phyloP scores from a whole-genome alignment of 2,797 vertebrate genomes.

The Anomalospiza imberbis region DNA sequence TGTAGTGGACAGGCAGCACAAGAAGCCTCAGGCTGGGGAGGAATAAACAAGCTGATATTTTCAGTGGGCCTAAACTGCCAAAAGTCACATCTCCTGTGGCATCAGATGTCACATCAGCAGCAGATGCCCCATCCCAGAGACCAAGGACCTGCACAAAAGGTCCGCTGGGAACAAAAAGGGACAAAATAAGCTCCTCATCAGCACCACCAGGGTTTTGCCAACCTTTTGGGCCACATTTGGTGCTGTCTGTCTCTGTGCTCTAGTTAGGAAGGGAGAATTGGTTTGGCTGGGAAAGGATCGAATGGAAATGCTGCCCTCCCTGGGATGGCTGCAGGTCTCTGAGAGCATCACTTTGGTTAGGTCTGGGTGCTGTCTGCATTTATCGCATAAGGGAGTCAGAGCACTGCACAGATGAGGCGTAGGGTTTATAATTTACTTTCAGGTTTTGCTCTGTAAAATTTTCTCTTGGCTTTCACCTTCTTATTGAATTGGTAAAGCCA shows the following conservation, averaged over 20 bases:
- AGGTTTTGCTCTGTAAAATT: background rate
- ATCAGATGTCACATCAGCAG: background rate
- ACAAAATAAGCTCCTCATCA: background rate
- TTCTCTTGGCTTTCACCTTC: background rate
- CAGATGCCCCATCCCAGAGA: background rate
- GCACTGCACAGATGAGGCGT: background rate
- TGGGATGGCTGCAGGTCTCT: background rate
- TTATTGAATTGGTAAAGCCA: background rate
- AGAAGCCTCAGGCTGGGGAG: background rate
- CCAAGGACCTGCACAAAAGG: background rate
- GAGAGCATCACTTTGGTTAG: background rate
- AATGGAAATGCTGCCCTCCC: background rate
- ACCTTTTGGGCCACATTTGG: background rate
- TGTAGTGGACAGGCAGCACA: background rate
- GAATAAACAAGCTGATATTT: background rate
- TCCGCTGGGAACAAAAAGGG: background rate
- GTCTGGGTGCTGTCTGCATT: background rate
- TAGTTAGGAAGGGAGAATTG: background rate
- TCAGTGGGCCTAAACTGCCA: background rate
- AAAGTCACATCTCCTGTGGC: background rate
- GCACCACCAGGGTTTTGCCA: background rate
- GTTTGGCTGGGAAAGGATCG: background rate
- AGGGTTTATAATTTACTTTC: background rate
- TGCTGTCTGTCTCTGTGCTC: background rate
- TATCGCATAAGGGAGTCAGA: background rate